These are phyloP conservation scores for Capitella teleta DNA, from an alignment of 1,140 invertebrate species.

Conservation along the genomic window DNA sequence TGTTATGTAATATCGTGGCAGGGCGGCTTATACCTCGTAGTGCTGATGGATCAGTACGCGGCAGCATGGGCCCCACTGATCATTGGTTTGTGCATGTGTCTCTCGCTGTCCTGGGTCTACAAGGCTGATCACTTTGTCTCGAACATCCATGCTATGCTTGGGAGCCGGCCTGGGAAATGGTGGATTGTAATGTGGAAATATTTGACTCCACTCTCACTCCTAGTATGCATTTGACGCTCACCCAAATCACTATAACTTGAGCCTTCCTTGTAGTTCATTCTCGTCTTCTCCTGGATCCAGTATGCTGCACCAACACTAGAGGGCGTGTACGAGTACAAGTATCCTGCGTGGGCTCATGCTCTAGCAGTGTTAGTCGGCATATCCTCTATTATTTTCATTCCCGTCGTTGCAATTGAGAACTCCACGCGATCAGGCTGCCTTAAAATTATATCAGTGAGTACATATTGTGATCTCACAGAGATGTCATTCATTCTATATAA, in stretches of 20 bases:
- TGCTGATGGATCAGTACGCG: slow-evolving; percentile 40
- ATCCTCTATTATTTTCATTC: no score
- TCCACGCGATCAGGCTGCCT: no score
- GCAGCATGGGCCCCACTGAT: slow-evolving; percentile 20
- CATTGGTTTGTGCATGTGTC: slow-evolving; percentile 15
- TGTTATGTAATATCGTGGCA: no score
- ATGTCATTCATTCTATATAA: no score
- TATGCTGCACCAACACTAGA: neutral
- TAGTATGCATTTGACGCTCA: neutral
- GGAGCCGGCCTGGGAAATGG: neutral
- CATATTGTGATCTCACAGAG: no score
- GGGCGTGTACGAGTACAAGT: no score
- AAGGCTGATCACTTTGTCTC: slow-evolving; percentile 13
- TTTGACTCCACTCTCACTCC: neutral
- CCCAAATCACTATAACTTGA: neutral
- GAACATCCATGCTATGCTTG: neutral
- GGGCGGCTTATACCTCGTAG: slow-evolving; percentile 40
- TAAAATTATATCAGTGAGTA: no score
- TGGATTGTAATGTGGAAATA: neutral
- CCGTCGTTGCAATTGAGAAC: no score
- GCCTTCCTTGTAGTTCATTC: neutral
- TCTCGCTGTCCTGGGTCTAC: slow-evolving; percentile 16
- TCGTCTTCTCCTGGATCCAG: neutral
- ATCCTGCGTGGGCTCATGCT: neutral
- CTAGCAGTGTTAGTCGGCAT: no score